Conservation (phyloP, 2,797 vertebrate genomes). For the Rhinogobio ventralis region DNA sequence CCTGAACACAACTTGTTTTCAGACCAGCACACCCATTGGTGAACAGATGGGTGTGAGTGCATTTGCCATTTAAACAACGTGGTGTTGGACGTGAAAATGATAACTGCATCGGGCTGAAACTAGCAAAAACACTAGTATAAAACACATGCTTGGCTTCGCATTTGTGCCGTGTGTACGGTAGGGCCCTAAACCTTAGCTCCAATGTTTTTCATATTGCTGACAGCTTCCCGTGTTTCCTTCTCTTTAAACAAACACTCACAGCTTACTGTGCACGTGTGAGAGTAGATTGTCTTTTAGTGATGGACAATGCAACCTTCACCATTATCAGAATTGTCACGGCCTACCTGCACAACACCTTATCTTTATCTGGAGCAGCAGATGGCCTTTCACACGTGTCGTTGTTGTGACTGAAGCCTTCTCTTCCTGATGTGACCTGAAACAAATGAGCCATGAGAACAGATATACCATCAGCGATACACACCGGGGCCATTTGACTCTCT, state of each 20-base stretch:
- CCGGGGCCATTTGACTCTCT: slow-evolving; percentile 45
- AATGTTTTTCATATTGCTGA: not conserved
- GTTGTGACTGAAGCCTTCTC: slow-evolving; percentile 57
- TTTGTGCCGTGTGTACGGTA: too few species aligned
- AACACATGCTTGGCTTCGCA: too few species aligned
- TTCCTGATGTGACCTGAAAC: slow-evolving; percentile 55
- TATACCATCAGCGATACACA: slow-evolving; percentile 47
- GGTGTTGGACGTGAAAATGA: too few species aligned
- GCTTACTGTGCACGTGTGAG: slow-evolving; percentile 11
- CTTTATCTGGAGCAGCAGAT: slow-evolving; percentile 62
- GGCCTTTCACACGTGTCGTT: slow-evolving; percentile 60
- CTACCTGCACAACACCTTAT: slow-evolving; percentile 61
- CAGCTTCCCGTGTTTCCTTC: not conserved
- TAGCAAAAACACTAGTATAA: too few species aligned
- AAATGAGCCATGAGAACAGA: slow-evolving; percentile 60
- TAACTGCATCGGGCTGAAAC: too few species aligned
- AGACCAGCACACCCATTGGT: too few species aligned
- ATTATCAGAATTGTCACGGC: slow-evolving; percentile 59
- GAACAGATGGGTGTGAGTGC: too few species aligned
- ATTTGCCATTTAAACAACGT: too few species aligned
- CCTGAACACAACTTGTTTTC: too few species aligned
- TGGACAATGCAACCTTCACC: slow-evolving; percentile 56
- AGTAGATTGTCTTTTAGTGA: slow-evolving; percentile 48
- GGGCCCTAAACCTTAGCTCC: not conserved
- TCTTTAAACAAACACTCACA: slow-evolving; percentile 14